Percentiles rank a stretch among this genome's conserved stretches.
phyloP scores from a whole-genome alignment of 2,113 vertebrate species.

The Sapajus apella region DNA sequence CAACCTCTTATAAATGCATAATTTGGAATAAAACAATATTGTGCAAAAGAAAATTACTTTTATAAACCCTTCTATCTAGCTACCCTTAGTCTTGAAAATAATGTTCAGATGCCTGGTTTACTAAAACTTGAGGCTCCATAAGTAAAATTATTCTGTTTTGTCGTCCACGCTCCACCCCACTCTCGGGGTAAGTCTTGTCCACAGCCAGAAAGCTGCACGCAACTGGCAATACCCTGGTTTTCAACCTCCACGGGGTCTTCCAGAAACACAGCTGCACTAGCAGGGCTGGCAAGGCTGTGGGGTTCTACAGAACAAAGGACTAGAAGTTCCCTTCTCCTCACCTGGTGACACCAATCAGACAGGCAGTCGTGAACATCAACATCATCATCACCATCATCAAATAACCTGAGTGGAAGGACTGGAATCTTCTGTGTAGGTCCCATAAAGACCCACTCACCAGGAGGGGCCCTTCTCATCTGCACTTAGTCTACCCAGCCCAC shows the following conservation, averaged over 20 bases:
- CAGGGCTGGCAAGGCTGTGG: not conserved
- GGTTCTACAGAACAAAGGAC: not conserved
- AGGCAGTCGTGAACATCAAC: not conserved
- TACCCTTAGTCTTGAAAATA: not conserved
- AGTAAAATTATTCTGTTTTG: not conserved
- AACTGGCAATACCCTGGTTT: too few species aligned
- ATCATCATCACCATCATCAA: not conserved
- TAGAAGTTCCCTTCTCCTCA: not conserved
- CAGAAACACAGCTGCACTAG: not conserved
- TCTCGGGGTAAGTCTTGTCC: not conserved
- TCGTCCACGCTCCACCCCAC: not conserved
- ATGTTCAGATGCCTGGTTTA: not conserved
- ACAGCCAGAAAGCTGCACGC: not conserved
- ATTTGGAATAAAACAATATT: not conserved
- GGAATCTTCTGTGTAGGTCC: not conserved
- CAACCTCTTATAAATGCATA: not conserved
- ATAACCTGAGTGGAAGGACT: not conserved
- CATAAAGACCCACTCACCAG: too few species aligned
- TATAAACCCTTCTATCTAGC: not conserved
- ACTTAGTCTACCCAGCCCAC: not conserved
- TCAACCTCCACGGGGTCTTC: not conserved
- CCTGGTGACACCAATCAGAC: not conserved
- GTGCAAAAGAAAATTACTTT: not conserved
- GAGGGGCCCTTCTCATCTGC: not conserved
- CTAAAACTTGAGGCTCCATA: not conserved